Evolutionary conservation across 2,113 vertebrate genomes (phyloP), one percentile per base, ranked within the genome.

Genomic region (Lutjanus erythropterus): DNA sequence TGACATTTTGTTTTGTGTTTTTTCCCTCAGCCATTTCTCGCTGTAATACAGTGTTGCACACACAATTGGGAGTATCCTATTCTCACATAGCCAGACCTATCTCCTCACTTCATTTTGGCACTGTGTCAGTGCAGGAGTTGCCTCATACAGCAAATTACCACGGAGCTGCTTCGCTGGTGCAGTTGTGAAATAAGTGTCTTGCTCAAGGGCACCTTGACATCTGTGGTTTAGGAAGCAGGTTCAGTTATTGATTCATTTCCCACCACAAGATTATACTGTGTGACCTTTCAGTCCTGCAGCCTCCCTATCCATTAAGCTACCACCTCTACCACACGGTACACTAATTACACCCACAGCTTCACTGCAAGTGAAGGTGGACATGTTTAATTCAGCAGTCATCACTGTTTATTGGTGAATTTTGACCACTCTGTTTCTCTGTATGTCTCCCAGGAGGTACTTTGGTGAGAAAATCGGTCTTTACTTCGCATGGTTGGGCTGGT

Each of bases 401-500:
- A 52, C 10, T 55, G 2, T 29, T 25, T 60, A 42, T 31, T 15
- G 14, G 27, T 35, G 12, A 55, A 41, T 75, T 61, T 46, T 74
- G n/a, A 59, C 66, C 42, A n/a, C 37, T 62, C 15, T 61, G 10
- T 56, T 50, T 80, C 37, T 78, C 62, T 52, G 3, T 85, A 33
- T 76, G 53, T 29, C 23, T 80, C 15, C 50, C 78, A 99, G 98
- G 89, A 91, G 98, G 23, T 99, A 99, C 90, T 99, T 99, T 86
- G 98, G 98, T 68, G 98, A 99, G 94, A 99, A 99, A 91, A 99
- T 99, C 6, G 98, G 98, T 9, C 94, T 99, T 15, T 99, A 99
- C 89, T 99, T 99, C 90, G 98, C 98, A 0, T 99, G 98, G 98
- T 71, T 99, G 88, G 98, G 98, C 19, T 99, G 98, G 98, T 99